Conservation (phyloP, 2,113 vertebrate species). For the Dicaeum eximium region DNA sequence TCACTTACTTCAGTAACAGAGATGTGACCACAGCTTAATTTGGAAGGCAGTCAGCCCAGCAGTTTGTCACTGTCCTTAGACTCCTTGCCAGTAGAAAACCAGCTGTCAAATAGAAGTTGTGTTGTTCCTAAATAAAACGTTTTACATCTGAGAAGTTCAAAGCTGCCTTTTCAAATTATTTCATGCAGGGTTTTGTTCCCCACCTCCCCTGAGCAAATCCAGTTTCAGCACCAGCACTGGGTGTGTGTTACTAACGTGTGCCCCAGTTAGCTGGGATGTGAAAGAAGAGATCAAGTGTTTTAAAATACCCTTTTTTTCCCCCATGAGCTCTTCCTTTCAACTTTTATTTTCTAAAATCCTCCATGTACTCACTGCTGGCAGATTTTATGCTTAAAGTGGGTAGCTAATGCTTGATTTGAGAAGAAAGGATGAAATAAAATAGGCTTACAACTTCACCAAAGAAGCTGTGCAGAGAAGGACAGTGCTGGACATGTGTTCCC, state of each 20-base stretch:
- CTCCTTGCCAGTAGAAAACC: conserved; percentile 3
- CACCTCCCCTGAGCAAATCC: not conserved
- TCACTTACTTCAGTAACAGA: not conserved
- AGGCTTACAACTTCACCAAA: not conserved
- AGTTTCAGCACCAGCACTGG: not conserved
- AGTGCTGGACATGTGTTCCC: not conserved
- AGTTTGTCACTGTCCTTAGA: not conserved
- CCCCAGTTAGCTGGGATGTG: not conserved
- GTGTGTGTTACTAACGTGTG: not conserved
- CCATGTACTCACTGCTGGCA: not conserved
- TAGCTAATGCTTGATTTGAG: not conserved
- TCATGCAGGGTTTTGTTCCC: not conserved
- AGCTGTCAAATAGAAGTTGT: not conserved
- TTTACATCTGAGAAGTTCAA: not conserved
- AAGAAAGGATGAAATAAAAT: conserved; percentile 9
- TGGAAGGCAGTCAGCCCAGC: not conserved
- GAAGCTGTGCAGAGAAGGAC: not conserved
- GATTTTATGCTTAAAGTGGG: not conserved
- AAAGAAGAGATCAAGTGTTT: not conserved
- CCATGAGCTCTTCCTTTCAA: not conserved
- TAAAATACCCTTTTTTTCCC: not conserved
- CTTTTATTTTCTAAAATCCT: conserved; percentile 3
- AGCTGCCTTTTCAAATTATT: not conserved
- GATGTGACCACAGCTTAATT: not conserved
- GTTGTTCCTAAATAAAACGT: not conserved